A percentile compares a stretch with the other conserved stretches of the same genome.
Evolutionary conservation across 1,140 invertebrate genomes (phyloP).

Genomic region (Rhyzopertha dominica): DNA sequence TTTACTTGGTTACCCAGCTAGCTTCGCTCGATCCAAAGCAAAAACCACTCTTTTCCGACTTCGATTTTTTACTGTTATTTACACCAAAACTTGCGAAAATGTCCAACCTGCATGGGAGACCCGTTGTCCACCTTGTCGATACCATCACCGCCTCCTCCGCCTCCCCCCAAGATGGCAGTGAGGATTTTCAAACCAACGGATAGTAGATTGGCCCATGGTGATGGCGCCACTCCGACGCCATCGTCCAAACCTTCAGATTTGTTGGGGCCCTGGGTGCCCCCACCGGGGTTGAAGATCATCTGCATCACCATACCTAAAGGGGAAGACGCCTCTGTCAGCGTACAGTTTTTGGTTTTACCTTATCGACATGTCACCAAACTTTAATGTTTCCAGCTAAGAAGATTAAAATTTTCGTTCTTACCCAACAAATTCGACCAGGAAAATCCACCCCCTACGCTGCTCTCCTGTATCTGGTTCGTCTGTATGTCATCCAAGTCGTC

Average conservation of each 20-base stretch:
- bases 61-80: too few relatives aligned
- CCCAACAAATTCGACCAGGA: conserved; percentile 82
- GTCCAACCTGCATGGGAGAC: conserved; percentile 74
- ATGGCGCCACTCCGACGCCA: conserved; percentile 61
- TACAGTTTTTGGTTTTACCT: too few relatives aligned
- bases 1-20: too few relatives aligned
- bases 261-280: conserved; percentile 60
- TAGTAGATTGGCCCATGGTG: conserved; percentile 81
- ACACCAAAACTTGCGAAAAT: too few relatives aligned
- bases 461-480: conserved; percentile 70
- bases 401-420: conserved; percentile 33
- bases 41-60: too few relatives aligned
- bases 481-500: conserved; percentile 77
- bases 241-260: conserved; percentile 73
- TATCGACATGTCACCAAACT: background rate
- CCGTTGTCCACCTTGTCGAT: conserved; percentile 86
- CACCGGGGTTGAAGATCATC: conserved; percentile 69
- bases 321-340: too few relatives aligned
- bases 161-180: conserved; percentile 72
- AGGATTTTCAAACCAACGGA: conserved; percentile 75
- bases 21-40: too few relatives aligned
- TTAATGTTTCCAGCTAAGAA: background rate
- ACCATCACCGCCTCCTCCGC: conserved; percentile 63
- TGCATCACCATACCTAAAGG: conserved; percentile 79
- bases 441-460: conserved; percentile 61